Conservation (phyloP, 2,888 invertebrate species). For the Morpho achilles region DNA sequence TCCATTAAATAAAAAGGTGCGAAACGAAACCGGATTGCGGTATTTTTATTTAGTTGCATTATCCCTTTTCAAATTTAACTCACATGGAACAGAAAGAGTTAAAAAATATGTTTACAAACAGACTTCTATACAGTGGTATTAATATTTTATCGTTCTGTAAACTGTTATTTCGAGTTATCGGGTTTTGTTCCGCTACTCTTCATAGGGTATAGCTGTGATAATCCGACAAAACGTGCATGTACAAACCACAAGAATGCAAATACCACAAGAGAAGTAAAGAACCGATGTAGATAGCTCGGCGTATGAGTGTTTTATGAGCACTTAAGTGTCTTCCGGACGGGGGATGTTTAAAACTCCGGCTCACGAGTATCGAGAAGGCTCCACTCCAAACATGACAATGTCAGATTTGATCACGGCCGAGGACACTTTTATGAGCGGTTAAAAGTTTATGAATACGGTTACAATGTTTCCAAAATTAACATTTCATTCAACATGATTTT, state of each 20-base stretch:
- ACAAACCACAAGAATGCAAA: conserved; percentile 30
- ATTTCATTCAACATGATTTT: conserved; percentile 23
- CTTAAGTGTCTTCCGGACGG: conserved; percentile 60
- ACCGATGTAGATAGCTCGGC: conserved; percentile 51
- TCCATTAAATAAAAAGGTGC: too few species aligned
- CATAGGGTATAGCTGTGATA: conserved; percentile 7
- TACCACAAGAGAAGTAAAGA: conserved; percentile 44
- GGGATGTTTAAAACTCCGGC: conserved; percentile 63
- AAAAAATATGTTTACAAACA: too few species aligned
- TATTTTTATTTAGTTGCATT: too few species aligned
- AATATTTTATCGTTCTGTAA: too few species aligned
- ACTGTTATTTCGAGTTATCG: too few species aligned
- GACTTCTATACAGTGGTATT: too few species aligned
- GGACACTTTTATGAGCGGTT: conserved; percentile 52
- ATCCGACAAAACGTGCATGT: conserved; percentile 13
- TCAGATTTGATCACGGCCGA: conserved; percentile 54
- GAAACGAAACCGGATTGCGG: too few species aligned
- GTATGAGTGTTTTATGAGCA: conserved; percentile 71
- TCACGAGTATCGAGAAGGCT: conserved; percentile 46
- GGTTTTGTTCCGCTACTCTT: background rate
- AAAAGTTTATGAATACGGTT: conserved; percentile 54
- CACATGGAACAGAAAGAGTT: too few species aligned
- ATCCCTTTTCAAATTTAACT: too few species aligned
- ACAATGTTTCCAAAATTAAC: conserved; percentile 33
- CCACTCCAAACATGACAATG: conserved; percentile 63